These are phyloP conservation scores for Monochamus alternatus DNA, from an alignment of 2,888 invertebrate species.

Conservation along the genomic window DNA sequence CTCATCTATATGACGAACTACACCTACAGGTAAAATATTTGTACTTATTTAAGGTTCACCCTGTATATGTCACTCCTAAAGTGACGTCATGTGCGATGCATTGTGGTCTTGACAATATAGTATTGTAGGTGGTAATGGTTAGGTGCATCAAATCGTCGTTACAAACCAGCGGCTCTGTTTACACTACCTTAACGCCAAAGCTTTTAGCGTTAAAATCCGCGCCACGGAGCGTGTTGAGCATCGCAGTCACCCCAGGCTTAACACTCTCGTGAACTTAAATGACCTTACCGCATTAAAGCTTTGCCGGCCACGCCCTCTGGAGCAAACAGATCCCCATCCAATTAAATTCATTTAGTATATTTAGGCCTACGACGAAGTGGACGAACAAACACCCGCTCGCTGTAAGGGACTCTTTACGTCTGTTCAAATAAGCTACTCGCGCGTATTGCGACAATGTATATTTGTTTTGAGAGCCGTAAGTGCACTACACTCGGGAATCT, in stretches of 20 bases:
- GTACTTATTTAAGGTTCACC: too few relatives aligned
- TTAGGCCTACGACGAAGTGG: constrained; percentile 14
- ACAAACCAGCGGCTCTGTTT: constrained; percentile 26
- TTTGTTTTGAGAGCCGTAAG: neutral
- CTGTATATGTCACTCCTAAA: too few relatives aligned
- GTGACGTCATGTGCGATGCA: too few relatives aligned
- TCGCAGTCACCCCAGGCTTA: neutral
- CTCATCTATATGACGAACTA: too few relatives aligned
- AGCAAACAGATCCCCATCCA: constrained; percentile 28
- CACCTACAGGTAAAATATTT: too few relatives aligned
- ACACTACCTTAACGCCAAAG: constrained; percentile 14
- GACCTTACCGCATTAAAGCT: constrained; percentile 30
- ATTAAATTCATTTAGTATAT: constrained; percentile 24
- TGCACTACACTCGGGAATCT: neutral
- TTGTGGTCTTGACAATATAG: too few relatives aligned
- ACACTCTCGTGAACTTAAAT: constrained; percentile 26
- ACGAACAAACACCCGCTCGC: constrained; percentile 7
- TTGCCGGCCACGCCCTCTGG: neutral
- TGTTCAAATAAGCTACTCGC: constrained; percentile 3
- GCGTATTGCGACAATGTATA: constrained; percentile 5
- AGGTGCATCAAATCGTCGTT: neutral
- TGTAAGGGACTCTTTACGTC: neutral
- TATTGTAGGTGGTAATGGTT: neutral
- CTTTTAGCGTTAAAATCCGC: constrained; percentile 19
- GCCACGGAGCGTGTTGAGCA: neutral